Evolutionary conservation across 1,140 invertebrate genomes (phyloP), one percentile per base, ranked within the genome.

Genomic region (Anadara kagoshimensis): DNA sequence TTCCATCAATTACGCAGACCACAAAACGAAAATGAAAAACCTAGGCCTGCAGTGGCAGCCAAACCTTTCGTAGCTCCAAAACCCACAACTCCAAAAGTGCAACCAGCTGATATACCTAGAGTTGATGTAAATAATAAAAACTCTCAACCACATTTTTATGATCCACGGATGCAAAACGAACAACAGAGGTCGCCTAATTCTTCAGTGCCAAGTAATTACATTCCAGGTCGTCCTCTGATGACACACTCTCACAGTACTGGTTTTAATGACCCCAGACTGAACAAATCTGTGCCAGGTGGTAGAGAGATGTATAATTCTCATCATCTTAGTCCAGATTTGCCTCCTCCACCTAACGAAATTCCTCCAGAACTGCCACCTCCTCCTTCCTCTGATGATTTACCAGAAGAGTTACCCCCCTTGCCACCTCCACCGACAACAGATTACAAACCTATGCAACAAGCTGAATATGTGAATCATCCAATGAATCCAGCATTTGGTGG

Each of bases 81-180:
- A 68, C 81, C 82, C 26, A 77, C 64, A 22, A 49, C 72, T 49
- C 76, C 79, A 3, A 69, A 72, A 54, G 77, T 83, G 18, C 78
- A 78, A 49, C 80, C 78, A 1, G 59, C 75, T 11, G 85, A 88
- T 10, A 79, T 86, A 57, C 81, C 83, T 11, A 58, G 75, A 53
- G 72, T 75, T 20, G 78, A 77, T 7, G 75, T 85, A 20, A 84
- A 87, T 64, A 82, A 85, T 67, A 68, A 79, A 10, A 75, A 81
- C 49, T 79, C 80, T n/a, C 84, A 85, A 74, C 81, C 79, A 45
- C 73, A 83, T 69, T 83, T 86, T 73, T 87, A 79, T 68, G 77
- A 81, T 51, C 74, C 74, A 29, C 63, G 69, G 57, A 36, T 75
- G 16, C 74, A 74, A 41, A 57, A 71, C 24, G 56, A 63, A 18